These are phyloP conservation scores for Leptinotarsa peninsularis DNA, from an alignment of 2,888 invertebrate genomes.

Conservation along the genomic window DNA sequence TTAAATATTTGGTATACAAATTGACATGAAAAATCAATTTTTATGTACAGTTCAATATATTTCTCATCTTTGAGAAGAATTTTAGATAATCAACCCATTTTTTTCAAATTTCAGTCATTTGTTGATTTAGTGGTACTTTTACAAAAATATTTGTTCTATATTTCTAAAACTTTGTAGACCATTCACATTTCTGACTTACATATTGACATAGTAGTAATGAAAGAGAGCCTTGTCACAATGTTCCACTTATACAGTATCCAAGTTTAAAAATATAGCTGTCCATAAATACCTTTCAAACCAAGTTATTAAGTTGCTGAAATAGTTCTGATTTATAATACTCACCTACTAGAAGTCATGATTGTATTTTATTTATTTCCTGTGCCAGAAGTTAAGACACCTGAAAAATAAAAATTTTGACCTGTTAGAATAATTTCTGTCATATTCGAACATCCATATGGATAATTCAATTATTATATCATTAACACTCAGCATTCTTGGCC, in stretches of 20 bases:
- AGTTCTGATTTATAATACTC: constrained; percentile 32
- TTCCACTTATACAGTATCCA: not conserved
- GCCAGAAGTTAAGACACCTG: constrained; percentile 20
- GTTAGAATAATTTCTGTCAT: constrained; percentile 7
- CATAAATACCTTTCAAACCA: constrained; percentile 11
- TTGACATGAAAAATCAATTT: not conserved
- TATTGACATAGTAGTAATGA: not conserved
- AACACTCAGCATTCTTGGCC: constrained; percentile 42
- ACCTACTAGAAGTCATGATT: constrained; percentile 60
- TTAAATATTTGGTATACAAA: not conserved
- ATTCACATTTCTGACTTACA: not conserved
- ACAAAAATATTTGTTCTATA: too few species aligned
- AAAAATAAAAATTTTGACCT: constrained; percentile 23
- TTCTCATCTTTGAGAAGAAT: too few species aligned
- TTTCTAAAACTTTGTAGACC: not conserved
- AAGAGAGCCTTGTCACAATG: constrained; percentile 4
- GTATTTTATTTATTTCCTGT: constrained; percentile 4
- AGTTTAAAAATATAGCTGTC: constrained; percentile 2
- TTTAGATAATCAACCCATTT: too few species aligned
- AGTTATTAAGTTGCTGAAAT: not conserved
- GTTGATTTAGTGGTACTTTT: too few species aligned
- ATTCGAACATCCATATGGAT: constrained; percentile 43
- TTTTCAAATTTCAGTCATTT: too few species aligned
- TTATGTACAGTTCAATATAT: too few species aligned
- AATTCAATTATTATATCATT: constrained; percentile 36